phyloP scores from a whole-genome alignment of 2,113 vertebrate genomes.

The Prunella himalayana region DNA sequence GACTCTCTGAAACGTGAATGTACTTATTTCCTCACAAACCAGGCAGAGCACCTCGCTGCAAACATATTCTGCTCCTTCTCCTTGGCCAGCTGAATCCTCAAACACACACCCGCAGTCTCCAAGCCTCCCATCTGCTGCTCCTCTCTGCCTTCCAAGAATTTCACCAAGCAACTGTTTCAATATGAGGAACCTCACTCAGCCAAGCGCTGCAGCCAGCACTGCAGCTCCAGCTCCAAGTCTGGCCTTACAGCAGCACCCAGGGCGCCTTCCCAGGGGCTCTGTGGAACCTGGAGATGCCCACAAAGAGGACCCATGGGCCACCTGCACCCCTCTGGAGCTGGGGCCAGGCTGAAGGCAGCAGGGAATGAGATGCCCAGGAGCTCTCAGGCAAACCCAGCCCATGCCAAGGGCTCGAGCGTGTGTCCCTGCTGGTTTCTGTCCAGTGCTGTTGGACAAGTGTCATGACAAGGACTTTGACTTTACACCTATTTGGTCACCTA shows the following conservation, averaged over 20 bases:
- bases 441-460: background rate
- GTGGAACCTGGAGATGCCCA: background rate
- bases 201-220: background rate
- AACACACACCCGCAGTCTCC: background rate
- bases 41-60: background rate
- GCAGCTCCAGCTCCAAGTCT: background rate
- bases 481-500: background rate
- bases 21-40: background rate
- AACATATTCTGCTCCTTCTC: background rate
- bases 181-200: background rate
- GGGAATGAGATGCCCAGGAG: background rate
- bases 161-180: background rate
- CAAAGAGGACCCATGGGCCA: background rate
- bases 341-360: background rate
- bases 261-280: background rate
- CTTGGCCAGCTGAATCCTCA: background rate
- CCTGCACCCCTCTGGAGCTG: background rate
- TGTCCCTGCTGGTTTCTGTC: fast-evolving
- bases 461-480: background rate
- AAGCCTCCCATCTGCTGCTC: slow-evolving; percentile 31
- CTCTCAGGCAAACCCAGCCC: background rate
- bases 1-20: background rate
- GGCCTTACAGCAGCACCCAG: background rate
- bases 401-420: fast-evolving
- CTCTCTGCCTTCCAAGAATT: slow-evolving; percentile 15